phyloP scores from a whole-genome alignment of 2,797 vertebrate species.

The Novumbra hubbsi region DNA sequence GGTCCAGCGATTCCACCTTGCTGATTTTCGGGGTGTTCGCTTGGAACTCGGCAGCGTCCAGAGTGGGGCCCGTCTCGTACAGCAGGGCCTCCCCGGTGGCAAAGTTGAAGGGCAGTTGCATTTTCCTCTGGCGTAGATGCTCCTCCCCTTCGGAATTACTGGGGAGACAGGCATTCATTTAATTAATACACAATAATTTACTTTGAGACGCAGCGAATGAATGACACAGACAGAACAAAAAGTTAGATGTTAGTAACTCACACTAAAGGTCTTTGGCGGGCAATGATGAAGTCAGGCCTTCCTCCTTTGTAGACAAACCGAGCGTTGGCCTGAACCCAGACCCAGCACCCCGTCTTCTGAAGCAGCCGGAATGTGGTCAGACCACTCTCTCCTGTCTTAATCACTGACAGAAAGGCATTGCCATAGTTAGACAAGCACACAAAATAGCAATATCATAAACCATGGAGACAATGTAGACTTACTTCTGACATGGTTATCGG shows the following conservation, averaged over 20 bases:
- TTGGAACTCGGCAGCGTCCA: constrained; percentile 54
- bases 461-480: constrained; percentile 29
- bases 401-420: constrained; percentile 63
- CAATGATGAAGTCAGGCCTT: constrained; percentile 77
- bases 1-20: constrained; percentile 21
- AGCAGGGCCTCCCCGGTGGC: constrained; percentile 75
- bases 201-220: neutral
- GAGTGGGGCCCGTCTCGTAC: constrained; percentile 58
- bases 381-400: constrained; percentile 80
- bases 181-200: neutral
- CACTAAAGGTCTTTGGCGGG: constrained; percentile 70
- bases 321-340: constrained; percentile 81
- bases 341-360: constrained; percentile 66
- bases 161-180: neutral
- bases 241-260: constrained; percentile 51
- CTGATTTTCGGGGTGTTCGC: constrained; percentile 27
- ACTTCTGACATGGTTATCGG: constrained; percentile 78
- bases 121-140: constrained; percentile 65
- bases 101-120: constrained; percentile 73
- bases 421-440: neutral
- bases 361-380: constrained; percentile 77
- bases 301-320: constrained; percentile 76
- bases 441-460: neutral
- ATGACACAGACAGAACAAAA: neutral
- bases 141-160: constrained; percentile 80